A percentile compares a stretch with the other conserved stretches of the same genome.
phyloP scores from a whole-genome alignment of 2,797 vertebrate species.

The Melanotaenia trifasciata region DNA sequence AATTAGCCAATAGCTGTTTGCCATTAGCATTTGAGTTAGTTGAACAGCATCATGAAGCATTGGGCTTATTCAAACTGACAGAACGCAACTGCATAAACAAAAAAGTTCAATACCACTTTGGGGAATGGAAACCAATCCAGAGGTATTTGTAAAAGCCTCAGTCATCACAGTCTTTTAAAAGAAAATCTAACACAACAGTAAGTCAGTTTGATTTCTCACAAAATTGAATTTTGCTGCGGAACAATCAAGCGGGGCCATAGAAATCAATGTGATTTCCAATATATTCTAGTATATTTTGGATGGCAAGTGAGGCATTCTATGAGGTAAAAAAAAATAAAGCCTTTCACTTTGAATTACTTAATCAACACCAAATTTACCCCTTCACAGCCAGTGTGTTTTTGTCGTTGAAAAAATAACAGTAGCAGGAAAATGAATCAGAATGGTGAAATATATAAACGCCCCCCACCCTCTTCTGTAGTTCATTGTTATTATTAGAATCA shows the following conservation, averaged over 20 bases:
- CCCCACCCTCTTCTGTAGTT: background rate
- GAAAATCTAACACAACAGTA: slow-evolving; percentile 57
- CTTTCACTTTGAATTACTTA: slow-evolving; percentile 1
- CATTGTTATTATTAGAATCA: background rate
- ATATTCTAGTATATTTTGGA: slow-evolving; percentile 50
- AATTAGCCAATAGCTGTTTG: slow-evolving; percentile 50
- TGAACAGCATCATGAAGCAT: slow-evolving; percentile 57
- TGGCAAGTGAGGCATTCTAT: slow-evolving; percentile 41
- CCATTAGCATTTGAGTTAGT: slow-evolving; percentile 51
- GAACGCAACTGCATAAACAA: slow-evolving; percentile 70
- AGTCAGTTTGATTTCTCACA: slow-evolving; percentile 57
- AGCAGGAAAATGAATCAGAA: background rate
- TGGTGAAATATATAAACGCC: background rate
- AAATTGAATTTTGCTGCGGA: slow-evolving; percentile 56
- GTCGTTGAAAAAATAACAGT: background rate
- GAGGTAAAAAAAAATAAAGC: no score
- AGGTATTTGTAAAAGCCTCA: slow-evolving; percentile 64
- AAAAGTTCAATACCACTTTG: slow-evolving; percentile 65
- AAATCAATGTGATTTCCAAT: slow-evolving; percentile 55
- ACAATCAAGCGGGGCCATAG: slow-evolving; percentile 42
- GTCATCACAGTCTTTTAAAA: slow-evolving; percentile 59
- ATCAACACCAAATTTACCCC: slow-evolving; percentile 35
- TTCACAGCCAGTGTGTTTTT: background rate
- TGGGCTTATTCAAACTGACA: slow-evolving; percentile 61
- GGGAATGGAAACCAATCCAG: slow-evolving; percentile 47